phyloP scores from a whole-genome alignment of 2,113 vertebrate genomes.

The Myotis brandtii region DNA sequence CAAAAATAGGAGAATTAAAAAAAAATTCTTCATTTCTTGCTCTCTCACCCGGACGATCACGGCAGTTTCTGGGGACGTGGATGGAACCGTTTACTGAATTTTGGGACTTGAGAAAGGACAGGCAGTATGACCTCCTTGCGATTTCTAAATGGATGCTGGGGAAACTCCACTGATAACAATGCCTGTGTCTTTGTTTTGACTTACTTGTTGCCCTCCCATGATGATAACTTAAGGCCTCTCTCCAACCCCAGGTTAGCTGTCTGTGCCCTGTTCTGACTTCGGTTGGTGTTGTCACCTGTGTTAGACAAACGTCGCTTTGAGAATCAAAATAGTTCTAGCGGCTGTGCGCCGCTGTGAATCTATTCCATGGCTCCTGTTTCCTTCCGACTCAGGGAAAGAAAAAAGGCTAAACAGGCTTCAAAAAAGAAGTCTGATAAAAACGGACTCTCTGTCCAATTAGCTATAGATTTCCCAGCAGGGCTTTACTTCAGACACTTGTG shows the following conservation, averaged over 20 bases:
- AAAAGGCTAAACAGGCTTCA: constrained; percentile 52
- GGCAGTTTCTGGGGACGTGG: background rate
- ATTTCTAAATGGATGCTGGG: background rate
- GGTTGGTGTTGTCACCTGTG: background rate
- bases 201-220: background rate
- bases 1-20: background rate
- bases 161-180: background rate
- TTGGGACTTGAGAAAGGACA: background rate
- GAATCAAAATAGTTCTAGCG: background rate
- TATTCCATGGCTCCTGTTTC: constrained; percentile 33
- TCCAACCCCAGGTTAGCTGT: background rate
- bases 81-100: background rate
- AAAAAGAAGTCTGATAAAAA: constrained; percentile 61
- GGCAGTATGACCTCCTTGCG: background rate
- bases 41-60: background rate
- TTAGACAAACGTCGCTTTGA: background rate
- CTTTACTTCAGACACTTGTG: constrained; percentile 76
- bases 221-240: background rate
- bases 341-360: constrained; percentile 5
- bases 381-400: constrained; percentile 66
- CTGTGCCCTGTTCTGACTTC: background rate
- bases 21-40: background rate
- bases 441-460: constrained; percentile 80
- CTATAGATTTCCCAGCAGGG: constrained; percentile 78
- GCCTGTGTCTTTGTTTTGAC: background rate